phyloP scores from a whole-genome alignment of 2,113 vertebrate genomes.

The Elaphurus davidianus region DNA sequence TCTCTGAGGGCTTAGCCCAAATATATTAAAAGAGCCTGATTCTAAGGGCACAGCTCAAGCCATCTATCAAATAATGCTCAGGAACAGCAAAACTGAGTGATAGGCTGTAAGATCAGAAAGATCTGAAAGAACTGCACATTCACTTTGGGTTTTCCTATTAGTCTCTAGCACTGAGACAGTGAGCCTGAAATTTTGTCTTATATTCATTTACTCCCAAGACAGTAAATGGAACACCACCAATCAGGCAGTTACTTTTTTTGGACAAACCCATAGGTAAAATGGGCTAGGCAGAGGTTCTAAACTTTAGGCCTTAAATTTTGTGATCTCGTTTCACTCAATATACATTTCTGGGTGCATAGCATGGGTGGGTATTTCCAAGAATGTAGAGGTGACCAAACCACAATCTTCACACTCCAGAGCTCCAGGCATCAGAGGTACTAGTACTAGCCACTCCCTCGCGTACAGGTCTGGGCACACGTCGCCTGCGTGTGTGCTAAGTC shows the following conservation, averaged over 20 bases:
- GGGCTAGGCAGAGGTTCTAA: neutral
- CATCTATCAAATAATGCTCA: neutral
- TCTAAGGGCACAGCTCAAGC: neutral
- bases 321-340: neutral
- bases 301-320: neutral
- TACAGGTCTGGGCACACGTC: neutral
- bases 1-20: neutral
- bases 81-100: neutral
- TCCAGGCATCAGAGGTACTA: neutral
- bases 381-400: neutral
- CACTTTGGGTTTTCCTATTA: neutral
- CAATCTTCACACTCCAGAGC: neutral
- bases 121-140: neutral
- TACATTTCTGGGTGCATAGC: neutral
- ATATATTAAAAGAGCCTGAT: neutral
- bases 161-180: neutral
- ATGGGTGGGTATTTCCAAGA: neutral
- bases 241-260: neutral
- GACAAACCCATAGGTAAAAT: neutral
- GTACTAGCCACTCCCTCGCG: neutral
- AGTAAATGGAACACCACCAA: neutral
- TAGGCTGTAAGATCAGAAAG: neutral
- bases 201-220: neutral
- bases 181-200: neutral
- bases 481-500: neutral